These are phyloP conservation scores for Polyommatus icarus DNA, from an alignment of 2,888 invertebrate genomes.

Conservation along the genomic window DNA sequence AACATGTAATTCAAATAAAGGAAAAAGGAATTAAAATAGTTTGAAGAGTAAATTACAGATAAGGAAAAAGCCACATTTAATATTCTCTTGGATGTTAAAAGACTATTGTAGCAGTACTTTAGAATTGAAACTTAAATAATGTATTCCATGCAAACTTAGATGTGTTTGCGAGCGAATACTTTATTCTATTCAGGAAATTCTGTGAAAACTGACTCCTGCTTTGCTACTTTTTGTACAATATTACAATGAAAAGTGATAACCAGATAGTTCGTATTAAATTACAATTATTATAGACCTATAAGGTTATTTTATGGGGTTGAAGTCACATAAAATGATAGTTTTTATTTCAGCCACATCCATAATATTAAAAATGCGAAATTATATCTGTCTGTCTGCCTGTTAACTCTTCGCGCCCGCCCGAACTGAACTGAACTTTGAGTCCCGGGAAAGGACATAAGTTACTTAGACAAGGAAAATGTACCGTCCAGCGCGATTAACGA, in stretches of 20 bases:
- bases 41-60: constrained; percentile 19
- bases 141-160: constrained; percentile 23
- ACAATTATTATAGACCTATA: too few species aligned
- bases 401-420: too few species aligned
- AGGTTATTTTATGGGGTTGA: too few species aligned
- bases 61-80: constrained; percentile 13
- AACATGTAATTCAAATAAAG: neutral
- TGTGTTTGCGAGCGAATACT: constrained; percentile 15
- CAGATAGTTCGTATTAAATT: neutral
- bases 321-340: too few species aligned
- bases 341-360: too few species aligned
- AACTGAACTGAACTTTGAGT: too few species aligned
- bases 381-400: too few species aligned
- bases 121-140: constrained; percentile 29
- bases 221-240: neutral
- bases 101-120: constrained; percentile 27
- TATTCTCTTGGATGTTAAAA: constrained; percentile 27
- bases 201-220: neutral
- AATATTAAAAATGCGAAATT: too few species aligned
- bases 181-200: constrained; percentile 18
- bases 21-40: neutral
- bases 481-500: too few species aligned
- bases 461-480: too few species aligned
- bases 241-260: neutral
- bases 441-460: too few species aligned